phyloP scores from a whole-genome alignment of 2,113 vertebrate genomes.

The Toxostoma redivivum region DNA sequence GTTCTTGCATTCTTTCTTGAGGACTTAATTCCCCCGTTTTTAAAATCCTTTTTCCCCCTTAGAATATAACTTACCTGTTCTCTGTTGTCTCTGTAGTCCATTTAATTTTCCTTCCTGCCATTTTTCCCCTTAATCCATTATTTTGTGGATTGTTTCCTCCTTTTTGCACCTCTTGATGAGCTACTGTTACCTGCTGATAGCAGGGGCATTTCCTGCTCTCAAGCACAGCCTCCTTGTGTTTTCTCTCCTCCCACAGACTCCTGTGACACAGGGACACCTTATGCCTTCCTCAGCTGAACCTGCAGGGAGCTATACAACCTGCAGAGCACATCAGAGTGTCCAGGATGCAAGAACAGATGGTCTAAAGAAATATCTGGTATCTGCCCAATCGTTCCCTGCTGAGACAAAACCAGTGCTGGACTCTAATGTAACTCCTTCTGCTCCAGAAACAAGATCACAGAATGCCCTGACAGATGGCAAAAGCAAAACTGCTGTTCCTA shows the following conservation, averaged over 20 bases:
- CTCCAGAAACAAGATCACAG: not conserved
- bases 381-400: not conserved
- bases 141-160: not conserved
- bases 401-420: not conserved
- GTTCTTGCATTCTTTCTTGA: not conserved
- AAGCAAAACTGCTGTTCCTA: not conserved
- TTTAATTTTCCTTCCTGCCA: not conserved
- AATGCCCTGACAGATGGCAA: not conserved
- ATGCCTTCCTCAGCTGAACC: not conserved
- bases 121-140: not conserved
- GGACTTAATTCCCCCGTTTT: not conserved
- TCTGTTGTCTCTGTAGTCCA: not conserved
- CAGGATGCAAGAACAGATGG: not conserved
- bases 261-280: not conserved
- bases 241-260: not conserved
- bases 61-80: not conserved
- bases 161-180: not conserved
- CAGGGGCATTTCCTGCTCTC: not conserved
- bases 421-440: not conserved
- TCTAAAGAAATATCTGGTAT: not conserved
- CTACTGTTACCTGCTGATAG: not conserved
- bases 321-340: not conserved
- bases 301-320: not conserved
- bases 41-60: not conserved
- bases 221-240: not conserved